Percentiles rank a stretch among this genome's conserved stretches.
Evolutionary conservation across 2,113 vertebrate genomes (phyloP).

Genomic region (Rhadina sibilatrix): DNA sequence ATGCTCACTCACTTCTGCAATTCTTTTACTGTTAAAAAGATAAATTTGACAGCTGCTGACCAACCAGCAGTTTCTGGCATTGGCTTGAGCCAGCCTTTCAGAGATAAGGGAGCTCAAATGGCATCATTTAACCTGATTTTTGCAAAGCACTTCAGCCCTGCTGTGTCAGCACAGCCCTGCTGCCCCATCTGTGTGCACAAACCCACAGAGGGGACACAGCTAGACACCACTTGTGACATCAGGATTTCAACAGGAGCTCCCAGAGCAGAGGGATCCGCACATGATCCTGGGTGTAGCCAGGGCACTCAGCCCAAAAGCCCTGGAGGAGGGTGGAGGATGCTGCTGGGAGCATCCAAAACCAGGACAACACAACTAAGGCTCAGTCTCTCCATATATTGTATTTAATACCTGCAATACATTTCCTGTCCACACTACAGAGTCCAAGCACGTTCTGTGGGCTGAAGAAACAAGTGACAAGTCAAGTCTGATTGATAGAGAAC

Average conservation of each 20-base stretch:
- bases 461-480: neutral
- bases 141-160: neutral
- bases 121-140: neutral
- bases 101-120: neutral
- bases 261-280: neutral
- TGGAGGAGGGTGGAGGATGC: neutral
- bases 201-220: neutral
- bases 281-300: fast-evolving
- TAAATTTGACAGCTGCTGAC: neutral
- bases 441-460: neutral
- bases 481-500: neutral
- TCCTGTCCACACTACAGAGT: neutral
- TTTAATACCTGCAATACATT: neutral
- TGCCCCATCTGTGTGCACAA: neutral
- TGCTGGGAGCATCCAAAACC: neutral
- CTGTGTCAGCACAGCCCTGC: neutral
- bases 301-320: neutral
- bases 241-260: neutral
- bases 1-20: neutral
- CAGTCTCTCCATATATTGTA: neutral
- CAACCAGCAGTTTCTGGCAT: neutral
- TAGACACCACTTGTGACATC: neutral
- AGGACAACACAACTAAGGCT: neutral
- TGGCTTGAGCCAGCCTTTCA: neutral
- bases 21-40: neutral